Percentiles rank a stretch among this genome's conserved stretches.
phyloP scores from a whole-genome alignment of 30 jellyfish, hydroid and myxozoan species.

The Sanderia malayensis region DNA sequence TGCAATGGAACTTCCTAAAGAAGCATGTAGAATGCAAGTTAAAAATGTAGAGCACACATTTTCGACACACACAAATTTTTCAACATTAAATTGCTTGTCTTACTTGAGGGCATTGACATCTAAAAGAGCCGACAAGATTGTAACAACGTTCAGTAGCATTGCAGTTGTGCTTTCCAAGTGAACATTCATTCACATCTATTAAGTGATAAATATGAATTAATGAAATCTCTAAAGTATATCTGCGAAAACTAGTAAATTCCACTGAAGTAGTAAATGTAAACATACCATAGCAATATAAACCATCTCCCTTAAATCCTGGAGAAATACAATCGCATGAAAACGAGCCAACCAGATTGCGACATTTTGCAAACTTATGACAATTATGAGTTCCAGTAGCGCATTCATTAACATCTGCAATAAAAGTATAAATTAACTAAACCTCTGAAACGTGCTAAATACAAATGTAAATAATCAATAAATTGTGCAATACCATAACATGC shows the following conservation, averaged over 20 bases:
- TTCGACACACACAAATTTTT: no score
- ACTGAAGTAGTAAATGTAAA: no score
- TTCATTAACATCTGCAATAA: conserved; percentile 24
- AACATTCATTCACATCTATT: conserved; percentile 59
- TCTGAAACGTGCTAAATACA: no score
- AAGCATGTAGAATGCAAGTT: no score
- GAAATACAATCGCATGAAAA: conserved; percentile 46
- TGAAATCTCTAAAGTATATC: no score
- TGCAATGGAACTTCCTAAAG: conserved; percentile 59
- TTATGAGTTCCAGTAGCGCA: conserved; percentile 22
- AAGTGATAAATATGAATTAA: not conserved
- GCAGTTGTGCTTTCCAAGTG: conserved; percentile 44
- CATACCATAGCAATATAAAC: conserved; percentile 48
- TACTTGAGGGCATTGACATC: conserved; percentile 68
- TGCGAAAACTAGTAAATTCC: no score
- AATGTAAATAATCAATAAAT: no score
- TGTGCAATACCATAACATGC: conserved; percentile 54
- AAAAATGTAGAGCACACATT: no score
- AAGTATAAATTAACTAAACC: not conserved
- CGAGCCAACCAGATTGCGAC: conserved; percentile 39
- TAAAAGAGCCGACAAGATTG: conserved; percentile 62
- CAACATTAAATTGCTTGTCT: no score
- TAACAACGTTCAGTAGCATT: conserved; percentile 39
- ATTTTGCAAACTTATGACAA: conserved; percentile 54
- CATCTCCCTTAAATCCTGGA: conserved; percentile 52